These are phyloP conservation scores for Formica exsecta DNA, from an alignment of 1,140 invertebrate genomes.

Conservation along the genomic window DNA sequence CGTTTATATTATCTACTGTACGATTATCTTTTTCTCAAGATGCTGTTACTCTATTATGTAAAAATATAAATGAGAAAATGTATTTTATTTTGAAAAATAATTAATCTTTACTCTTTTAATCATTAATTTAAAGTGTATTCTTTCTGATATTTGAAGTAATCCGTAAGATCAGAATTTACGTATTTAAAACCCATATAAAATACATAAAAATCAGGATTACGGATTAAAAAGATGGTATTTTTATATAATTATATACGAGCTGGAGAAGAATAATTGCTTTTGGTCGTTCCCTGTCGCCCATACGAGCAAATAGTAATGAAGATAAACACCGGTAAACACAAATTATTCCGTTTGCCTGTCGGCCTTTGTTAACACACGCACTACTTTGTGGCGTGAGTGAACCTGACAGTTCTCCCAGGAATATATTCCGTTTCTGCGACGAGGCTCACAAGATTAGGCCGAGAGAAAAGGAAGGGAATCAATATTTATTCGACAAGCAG, in stretches of 20 bases:
- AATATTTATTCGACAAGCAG: constrained; percentile 70
- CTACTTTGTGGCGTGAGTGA: not conserved
- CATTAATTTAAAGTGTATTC: no score
- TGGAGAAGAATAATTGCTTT: no score
- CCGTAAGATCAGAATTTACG: no score
- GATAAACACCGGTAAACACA: not conserved
- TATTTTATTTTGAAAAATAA: not conserved
- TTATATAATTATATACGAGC: no score
- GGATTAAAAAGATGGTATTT: no score
- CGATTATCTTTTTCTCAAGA: not conserved
- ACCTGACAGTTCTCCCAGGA: not conserved
- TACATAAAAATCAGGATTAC: not conserved
- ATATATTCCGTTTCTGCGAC: constrained; percentile 33
- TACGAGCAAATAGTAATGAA: no score
- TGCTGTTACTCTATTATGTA: no score
- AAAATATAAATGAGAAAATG: no score
- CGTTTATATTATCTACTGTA: not conserved
- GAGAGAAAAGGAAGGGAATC: constrained; percentile 61
- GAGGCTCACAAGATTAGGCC: constrained; percentile 12
- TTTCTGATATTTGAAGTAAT: no score
- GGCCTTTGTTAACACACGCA: not conserved
- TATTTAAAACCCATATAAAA: no score
- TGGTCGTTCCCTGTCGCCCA: no score
- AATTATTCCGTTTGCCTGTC: constrained; percentile 27
- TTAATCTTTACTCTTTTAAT: no score